Percentiles rank a stretch among this genome's conserved stretches.
Evolutionary conservation across 1,140 invertebrate genomes (phyloP).

Genomic region (Nasonia giraulti): DNA sequence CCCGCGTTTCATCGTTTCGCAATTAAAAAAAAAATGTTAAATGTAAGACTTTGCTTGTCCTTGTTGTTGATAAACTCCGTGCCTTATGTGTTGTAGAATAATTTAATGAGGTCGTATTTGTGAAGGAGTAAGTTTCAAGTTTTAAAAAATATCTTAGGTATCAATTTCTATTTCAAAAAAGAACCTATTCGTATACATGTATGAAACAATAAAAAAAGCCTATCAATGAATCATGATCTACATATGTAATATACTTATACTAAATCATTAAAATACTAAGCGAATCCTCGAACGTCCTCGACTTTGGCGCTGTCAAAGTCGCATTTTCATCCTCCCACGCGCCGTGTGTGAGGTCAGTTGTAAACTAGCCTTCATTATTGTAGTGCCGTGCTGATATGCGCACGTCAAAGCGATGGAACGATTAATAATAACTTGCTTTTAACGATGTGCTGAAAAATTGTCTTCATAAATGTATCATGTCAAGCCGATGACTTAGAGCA

Average conservation of each 20-base stretch:
- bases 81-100: neutral
- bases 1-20: no score
- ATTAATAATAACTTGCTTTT: slow-evolving; percentile 28
- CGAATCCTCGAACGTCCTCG: neutral
- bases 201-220: neutral
- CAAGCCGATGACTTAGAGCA: neutral
- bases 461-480: slow-evolving; percentile 11
- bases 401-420: slow-evolving; percentile 36
- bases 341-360: neutral
- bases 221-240: no score
- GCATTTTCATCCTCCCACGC: neutral
- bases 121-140: neutral
- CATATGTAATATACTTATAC: no score
- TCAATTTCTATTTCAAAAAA: neutral
- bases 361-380: neutral
- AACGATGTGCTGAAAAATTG: neutral
- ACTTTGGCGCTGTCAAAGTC: neutral
- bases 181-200: neutral
- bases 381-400: neutral
- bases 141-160: neutral
- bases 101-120: neutral
- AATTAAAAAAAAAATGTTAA: neutral
- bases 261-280: neutral
- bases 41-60: neutral
- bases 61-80: neutral